Evolutionary conservation across 2,888 invertebrate species (phyloP).

Genomic region (Pseudoips prasinana): DNA sequence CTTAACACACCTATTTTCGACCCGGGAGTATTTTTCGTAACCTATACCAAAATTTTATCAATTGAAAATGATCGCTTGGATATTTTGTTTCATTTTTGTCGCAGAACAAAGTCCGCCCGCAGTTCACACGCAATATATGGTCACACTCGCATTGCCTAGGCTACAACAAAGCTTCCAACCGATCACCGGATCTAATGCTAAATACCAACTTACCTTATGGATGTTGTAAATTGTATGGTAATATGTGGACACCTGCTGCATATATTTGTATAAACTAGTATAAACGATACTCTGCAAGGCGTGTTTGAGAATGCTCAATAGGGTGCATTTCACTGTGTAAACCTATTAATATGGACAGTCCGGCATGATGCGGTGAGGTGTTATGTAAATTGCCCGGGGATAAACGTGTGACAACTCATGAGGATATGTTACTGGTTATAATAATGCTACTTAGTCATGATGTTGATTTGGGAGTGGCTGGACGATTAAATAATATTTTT

Average conservation of each 20-base stretch:
- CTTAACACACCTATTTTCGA: no score
- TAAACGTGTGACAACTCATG: slow-evolving; percentile 49
- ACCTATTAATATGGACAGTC: slow-evolving; percentile 68
- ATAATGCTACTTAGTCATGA: slow-evolving; percentile 9
- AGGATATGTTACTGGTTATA: slow-evolving; percentile 28
- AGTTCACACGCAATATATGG: no score
- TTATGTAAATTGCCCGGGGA: slow-evolving; percentile 51
- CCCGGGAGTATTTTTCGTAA: no score
- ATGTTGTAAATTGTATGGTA: slow-evolving; percentile 78
- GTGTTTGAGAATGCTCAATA: slow-evolving; percentile 66
- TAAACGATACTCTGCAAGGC: slow-evolving; percentile 53
- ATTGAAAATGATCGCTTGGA: no score
- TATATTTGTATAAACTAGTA: slow-evolving; percentile 71
- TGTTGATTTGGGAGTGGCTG: neutral
- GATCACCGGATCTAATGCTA: slow-evolving; percentile 62
- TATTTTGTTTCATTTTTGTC: slow-evolving; percentile 9
- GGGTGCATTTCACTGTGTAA: slow-evolving; percentile 72
- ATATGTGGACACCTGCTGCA: slow-evolving; percentile 79
- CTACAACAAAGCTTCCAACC: slow-evolving; percentile 33
- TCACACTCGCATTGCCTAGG: no score
- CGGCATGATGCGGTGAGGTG: slow-evolving; percentile 57
- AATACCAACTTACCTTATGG: slow-evolving; percentile 60
- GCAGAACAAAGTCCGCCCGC: no score
- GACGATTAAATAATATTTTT: neutral
- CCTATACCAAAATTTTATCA: no score